phyloP scores from a whole-genome alignment of 2,888 invertebrate genomes.

The Antheraea yamamai region DNA sequence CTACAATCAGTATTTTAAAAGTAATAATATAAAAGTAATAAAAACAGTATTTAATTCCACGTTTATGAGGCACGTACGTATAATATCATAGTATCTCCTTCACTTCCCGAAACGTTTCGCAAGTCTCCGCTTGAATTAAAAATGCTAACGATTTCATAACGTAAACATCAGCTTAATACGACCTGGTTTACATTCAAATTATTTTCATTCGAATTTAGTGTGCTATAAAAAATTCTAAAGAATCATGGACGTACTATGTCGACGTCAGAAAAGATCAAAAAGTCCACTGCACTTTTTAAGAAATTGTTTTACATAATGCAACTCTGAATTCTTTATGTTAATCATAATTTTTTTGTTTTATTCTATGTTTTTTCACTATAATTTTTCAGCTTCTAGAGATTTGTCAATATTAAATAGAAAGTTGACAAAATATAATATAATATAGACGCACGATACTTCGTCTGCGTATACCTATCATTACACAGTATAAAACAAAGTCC shows the following conservation, averaged over 20 bases:
- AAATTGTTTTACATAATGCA: too few relatives aligned
- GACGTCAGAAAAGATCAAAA: too few relatives aligned
- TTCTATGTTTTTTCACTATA: too few relatives aligned
- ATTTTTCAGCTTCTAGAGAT: background rate
- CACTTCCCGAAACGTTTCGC: background rate
- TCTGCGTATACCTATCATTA: too few relatives aligned
- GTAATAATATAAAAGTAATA: too few relatives aligned
- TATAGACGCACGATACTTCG: too few relatives aligned
- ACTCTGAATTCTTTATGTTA: too few relatives aligned
- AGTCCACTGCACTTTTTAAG: too few relatives aligned
- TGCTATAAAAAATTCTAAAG: conserved; percentile 3
- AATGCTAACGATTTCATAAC: conserved; percentile 9
- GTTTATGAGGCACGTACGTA: background rate
- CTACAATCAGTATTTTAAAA: background rate
- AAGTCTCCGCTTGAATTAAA: conserved; percentile 2
- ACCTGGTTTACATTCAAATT: conserved; percentile 4
- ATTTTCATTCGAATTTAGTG: conserved; percentile 9
- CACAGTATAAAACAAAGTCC: too few relatives aligned
- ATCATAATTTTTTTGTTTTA: too few relatives aligned
- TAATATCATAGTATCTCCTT: background rate
- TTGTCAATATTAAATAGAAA: background rate
- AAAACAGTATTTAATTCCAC: background rate
- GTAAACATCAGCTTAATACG: conserved; percentile 2
- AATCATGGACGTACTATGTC: background rate
- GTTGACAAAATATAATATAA: too few relatives aligned